A percentile compares a stretch with the other conserved stretches of the same genome.
phyloP scores from a whole-genome alignment of 2,888 invertebrate genomes.

The Elegia similella region DNA sequence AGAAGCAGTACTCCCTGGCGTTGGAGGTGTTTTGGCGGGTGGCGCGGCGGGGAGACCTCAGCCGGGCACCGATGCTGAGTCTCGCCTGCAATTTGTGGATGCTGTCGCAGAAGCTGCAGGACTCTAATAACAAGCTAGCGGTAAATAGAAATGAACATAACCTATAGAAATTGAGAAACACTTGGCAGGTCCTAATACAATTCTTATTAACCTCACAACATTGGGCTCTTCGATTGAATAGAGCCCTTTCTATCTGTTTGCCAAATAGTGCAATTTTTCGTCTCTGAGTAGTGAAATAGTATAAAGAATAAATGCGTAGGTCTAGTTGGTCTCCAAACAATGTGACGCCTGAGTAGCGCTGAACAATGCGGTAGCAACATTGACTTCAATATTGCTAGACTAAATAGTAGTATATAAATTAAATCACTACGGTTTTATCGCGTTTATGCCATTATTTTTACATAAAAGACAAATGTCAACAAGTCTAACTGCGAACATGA shows the following conservation, averaged over 20 bases:
- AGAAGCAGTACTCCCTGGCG: constrained; percentile 87
- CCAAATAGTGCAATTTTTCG: no score
- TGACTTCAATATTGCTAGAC: background rate
- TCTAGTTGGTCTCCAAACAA: background rate
- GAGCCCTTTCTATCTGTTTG: no score
- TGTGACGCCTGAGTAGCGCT: background rate
- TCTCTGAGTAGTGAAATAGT: no score
- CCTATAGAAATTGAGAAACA: background rate
- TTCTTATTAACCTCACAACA: no score
- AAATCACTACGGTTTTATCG: no score
- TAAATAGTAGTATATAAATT: no score
- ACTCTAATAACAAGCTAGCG: constrained; percentile 54
- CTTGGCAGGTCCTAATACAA: no score
- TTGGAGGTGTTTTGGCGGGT: constrained; percentile 88
- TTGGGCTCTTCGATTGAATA: no score
- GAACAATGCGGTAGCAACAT: background rate
- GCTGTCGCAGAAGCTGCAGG: constrained; percentile 84
- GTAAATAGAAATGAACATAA: constrained; percentile 40
- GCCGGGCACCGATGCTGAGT: constrained; percentile 81
- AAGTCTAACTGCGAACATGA: no score
- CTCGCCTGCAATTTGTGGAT: constrained; percentile 92
- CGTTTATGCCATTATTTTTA: no score
- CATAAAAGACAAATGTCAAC: no score
- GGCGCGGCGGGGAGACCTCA: constrained; percentile 84
- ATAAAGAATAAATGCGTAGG: background rate